A percentile compares a stretch with the other conserved stretches of the same genome.
Evolutionary conservation across 2,113 vertebrate genomes (phyloP).

Genomic region (Aldabrachelys gigantea): DNA sequence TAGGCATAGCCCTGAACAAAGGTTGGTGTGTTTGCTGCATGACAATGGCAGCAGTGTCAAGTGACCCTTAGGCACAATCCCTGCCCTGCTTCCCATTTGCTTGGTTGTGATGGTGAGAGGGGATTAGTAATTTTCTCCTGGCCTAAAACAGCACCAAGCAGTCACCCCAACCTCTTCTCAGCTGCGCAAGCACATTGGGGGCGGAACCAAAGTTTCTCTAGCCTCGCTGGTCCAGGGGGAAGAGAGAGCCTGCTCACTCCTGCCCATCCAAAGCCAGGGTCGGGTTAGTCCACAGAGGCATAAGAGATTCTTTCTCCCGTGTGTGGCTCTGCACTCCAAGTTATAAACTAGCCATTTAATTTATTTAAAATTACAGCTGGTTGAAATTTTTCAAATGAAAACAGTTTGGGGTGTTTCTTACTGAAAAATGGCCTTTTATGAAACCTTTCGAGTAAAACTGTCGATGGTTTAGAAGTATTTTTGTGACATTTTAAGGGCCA

Average conservation of each 20-base stretch:
- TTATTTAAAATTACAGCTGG: not conserved
- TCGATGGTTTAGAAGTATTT: not conserved
- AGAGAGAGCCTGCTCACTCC: not conserved
- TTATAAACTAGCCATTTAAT: not conserved
- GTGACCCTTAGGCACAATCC: not conserved
- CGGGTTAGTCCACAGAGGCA: not conserved
- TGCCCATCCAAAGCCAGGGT: not conserved
- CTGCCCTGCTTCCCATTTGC: not conserved
- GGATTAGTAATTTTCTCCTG: not conserved
- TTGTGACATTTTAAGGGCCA: not conserved
- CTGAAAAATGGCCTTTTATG: not conserved
- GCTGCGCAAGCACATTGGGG: not conserved
- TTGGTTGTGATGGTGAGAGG: not conserved
- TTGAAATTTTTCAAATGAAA: not conserved
- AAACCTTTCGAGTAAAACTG: not conserved
- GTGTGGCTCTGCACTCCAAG: not conserved
- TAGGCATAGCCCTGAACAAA: not conserved
- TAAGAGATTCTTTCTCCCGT: not conserved
- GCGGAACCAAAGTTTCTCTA: not conserved
- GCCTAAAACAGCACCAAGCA: not conserved
- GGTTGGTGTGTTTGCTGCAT: not conserved
- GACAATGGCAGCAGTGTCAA: not conserved
- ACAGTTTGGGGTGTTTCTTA: not conserved
- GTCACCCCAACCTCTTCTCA: not conserved
- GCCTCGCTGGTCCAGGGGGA: not conserved